Percentiles rank a stretch among this genome's conserved stretches.
These are phyloP conservation scores for Oreochromis grahami DNA, from an alignment of 2,797 vertebrate species.

Conservation along the genomic window DNA sequence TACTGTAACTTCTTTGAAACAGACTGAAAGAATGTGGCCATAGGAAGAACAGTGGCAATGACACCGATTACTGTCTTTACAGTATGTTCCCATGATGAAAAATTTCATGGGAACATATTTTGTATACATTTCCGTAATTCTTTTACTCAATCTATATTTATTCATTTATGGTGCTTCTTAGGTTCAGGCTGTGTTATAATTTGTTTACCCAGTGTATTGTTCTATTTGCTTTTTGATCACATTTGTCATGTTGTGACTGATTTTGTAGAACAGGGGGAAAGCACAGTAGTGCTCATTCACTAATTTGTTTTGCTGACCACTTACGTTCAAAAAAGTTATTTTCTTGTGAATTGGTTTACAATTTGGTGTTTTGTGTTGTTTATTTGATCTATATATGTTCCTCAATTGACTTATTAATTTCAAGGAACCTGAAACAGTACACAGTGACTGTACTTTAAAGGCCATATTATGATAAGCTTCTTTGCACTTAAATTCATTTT, in stretches of 20 bases:
- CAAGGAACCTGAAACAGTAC: background rate
- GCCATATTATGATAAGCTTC: conserved; percentile 42
- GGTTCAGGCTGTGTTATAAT: no score
- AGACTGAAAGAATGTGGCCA: background rate
- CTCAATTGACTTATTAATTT: background rate
- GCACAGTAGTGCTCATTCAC: no score
- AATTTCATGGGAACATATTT: background rate
- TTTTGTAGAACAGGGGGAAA: no score
- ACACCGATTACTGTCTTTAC: background rate
- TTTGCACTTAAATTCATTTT: conserved; percentile 57
- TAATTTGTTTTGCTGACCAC: no score
- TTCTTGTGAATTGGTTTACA: no score
- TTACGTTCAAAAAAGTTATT: no score
- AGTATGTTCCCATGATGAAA: background rate
- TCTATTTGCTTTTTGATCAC: no score
- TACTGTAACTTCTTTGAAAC: background rate
- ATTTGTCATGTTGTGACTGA: no score
- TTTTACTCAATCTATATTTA: background rate
- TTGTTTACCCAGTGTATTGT: no score
- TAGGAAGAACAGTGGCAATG: background rate
- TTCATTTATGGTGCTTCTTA: no score
- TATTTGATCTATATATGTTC: background rate
- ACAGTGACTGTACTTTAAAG: conserved; percentile 58
- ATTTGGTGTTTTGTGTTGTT: no score
- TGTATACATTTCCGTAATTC: background rate